Percentiles rank a stretch among this genome's conserved stretches.
Evolutionary conservation across 2,888 invertebrate species (phyloP).

Genomic region (Muschampia staudingeri): DNA sequence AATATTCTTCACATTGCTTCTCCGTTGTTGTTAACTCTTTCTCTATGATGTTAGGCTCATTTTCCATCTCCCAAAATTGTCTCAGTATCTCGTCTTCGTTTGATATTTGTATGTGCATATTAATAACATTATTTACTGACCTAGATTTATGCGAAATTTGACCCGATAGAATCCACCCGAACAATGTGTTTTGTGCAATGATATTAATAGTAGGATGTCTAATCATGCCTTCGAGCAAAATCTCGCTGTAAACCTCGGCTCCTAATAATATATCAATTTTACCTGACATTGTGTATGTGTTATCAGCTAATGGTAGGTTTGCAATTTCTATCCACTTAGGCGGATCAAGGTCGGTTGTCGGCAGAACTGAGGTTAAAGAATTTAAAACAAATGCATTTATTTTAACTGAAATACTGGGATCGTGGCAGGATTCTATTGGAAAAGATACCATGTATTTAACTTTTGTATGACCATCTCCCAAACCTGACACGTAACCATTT

Average conservation of each 20-base stretch:
- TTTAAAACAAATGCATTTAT: conserved; percentile 62
- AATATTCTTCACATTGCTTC: conserved; percentile 49
- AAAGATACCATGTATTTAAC: conserved; percentile 54
- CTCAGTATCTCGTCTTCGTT: conserved; percentile 49
- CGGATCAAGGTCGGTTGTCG: conserved; percentile 29
- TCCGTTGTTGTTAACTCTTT: conserved; percentile 45
- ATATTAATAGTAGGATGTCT: conserved; percentile 48
- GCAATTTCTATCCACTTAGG: conserved; percentile 18
- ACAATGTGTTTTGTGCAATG: conserved; percentile 60
- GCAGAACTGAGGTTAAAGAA: conserved; percentile 46
- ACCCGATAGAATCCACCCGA: conserved; percentile 69
- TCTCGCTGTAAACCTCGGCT: no score
- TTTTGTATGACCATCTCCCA: conserved; percentile 55
- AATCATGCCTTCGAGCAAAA: conserved; percentile 26
- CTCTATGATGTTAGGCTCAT: conserved; percentile 22
- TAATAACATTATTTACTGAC: conserved; percentile 5
- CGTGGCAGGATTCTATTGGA: conserved; percentile 42
- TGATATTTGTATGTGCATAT: conserved; percentile 24
- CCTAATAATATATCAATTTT: no score
- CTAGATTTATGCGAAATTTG: neutral
- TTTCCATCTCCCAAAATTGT: conserved; percentile 57
- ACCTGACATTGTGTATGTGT: conserved; percentile 7
- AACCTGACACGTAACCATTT: conserved; percentile 57
- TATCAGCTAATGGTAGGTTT: conserved; percentile 45
- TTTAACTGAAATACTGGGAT: conserved; percentile 39